Base-by-base conservation (phyloP, 2,113 vertebrate genomes). In the Ramphastos sulfuratus region DNA sequence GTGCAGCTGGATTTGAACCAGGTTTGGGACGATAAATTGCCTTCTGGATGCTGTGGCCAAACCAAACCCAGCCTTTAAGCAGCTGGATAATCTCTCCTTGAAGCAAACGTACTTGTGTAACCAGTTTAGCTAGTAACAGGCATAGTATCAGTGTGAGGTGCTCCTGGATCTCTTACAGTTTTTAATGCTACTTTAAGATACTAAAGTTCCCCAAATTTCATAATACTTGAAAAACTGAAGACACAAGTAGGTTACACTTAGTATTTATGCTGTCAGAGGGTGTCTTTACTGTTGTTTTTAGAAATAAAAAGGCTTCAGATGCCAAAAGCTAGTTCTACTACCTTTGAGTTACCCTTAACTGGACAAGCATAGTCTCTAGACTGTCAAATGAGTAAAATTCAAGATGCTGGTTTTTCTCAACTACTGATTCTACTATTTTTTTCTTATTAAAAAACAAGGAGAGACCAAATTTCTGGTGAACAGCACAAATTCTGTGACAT, bases 241-340 rank as follows among this genome's bases (percentile, higher is more conserved):
- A 33, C 14, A 60, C 0, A 0, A 81, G 58, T 44, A 82, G 67
- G 37, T 48, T 15, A 6, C 9, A 10, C 0, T 5, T 42, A 7
- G 74, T 33, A 13, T 64, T 94, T 73, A 20, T 44, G 33, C 25
- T 93, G 50, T 39, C n/a, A 44, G 14, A 31, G 10, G 23, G 4
- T 6, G 12, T 12, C 15, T 83, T 83, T 10, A 39, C 10, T 54
- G 19, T 2, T 6, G 19, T 59, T 28, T 67, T 87, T 52, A 18
- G 60, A 77, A 84, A 64, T 64, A 7, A 82, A 72, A 92, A 65
- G 30, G 25, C 9, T 70, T 83, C 48, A 42, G 63, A 46, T 7
- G 15, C 16, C 24, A 52, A 24, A 17, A 31, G 12, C 20, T 15
- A 39, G 9, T 78, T 77, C 23, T 2, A 1, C 12, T 69, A 1